Evolutionary conservation across 2,888 invertebrate genomes (phyloP).

Genomic region (Xylophagus ater): DNA sequence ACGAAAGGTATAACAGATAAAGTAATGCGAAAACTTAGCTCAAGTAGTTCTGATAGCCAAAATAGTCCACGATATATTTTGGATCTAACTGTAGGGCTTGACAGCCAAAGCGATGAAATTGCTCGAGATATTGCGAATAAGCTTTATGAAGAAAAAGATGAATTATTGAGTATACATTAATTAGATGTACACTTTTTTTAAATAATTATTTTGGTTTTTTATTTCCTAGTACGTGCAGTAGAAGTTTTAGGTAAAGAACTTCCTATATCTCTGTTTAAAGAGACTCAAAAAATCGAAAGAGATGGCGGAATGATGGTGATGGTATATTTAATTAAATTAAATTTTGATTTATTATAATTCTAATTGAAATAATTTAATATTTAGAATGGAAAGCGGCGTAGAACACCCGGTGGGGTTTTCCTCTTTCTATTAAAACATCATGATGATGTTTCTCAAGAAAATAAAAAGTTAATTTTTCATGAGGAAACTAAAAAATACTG

Average conservation of each 20-base stretch:
- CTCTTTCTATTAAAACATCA: constrained; percentile 69
- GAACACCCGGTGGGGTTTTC: constrained; percentile 81
- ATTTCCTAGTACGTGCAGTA: constrained; percentile 51
- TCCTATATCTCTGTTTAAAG: constrained; percentile 61
- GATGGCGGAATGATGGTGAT: constrained; percentile 79
- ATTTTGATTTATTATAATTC: too few species aligned
- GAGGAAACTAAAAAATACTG: constrained; percentile 50
- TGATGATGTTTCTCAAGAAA: constrained; percentile 51
- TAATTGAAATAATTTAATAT: too few species aligned
- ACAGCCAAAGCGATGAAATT: constrained; percentile 47
- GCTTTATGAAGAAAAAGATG: constrained; percentile 60
- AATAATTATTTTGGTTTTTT: constrained; percentile 2
- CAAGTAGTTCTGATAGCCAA: constrained; percentile 43
- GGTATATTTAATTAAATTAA: too few species aligned
- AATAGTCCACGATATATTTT: constrained; percentile 40
- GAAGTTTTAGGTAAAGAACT: constrained; percentile 59
- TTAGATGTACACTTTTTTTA: constrained; percentile 8
- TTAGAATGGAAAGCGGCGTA: constrained; percentile 59
- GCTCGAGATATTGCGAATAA: constrained; percentile 63
- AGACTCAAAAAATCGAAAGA: constrained; percentile 71
- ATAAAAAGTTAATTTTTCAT: constrained; percentile 55
- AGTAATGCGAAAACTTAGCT: constrained; percentile 32
- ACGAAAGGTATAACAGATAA: constrained; percentile 23
- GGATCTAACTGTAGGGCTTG: constrained; percentile 44
- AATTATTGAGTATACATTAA: constrained; percentile 52